Percentiles rank a stretch among this genome's conserved stretches.
These are phyloP conservation scores for Limnephilus auricula DNA, from an alignment of 2,888 invertebrate genomes.

Conservation along the genomic window DNA sequence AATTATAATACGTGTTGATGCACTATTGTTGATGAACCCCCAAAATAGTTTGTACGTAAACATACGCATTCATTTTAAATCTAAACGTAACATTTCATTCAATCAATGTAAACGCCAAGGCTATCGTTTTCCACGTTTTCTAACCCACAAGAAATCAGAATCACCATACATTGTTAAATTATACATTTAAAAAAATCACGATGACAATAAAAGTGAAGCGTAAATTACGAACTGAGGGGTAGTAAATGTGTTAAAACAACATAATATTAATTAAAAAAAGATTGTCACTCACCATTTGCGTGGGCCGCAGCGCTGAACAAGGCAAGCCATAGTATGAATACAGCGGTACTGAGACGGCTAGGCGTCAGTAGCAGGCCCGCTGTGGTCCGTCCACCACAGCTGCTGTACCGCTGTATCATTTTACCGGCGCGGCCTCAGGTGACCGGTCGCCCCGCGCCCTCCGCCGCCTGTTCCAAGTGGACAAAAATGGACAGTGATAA, in stretches of 20 bases:
- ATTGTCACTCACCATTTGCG: conserved; percentile 63
- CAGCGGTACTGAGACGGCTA: conserved; percentile 65
- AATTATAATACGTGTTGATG: neutral
- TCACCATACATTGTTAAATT: neutral
- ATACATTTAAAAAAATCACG: neutral
- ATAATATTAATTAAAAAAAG: conserved; percentile 38
- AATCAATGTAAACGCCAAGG: neutral
- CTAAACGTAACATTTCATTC: neutral
- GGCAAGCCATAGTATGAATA: conserved; percentile 64
- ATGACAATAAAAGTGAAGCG: neutral
- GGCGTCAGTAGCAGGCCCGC: conserved; percentile 58
- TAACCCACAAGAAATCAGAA: neutral
- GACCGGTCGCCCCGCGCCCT: conserved; percentile 62
- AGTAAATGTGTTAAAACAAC: neutral
- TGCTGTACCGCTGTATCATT: conserved; percentile 66
- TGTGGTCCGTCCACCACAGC: conserved; percentile 66
- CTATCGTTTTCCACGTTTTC: neutral
- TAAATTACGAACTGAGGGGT: neutral
- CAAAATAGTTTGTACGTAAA: neutral
- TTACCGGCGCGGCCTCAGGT: conserved; percentile 64
- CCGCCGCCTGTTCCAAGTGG: conserved; percentile 64
- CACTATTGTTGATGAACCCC: neutral
- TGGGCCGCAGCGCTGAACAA: conserved; percentile 60
- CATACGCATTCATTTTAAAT: neutral
- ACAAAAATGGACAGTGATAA: conserved; percentile 66